Base-by-base conservation (phyloP, 2,113 vertebrate species). In the Perca schrenkii region DNA sequence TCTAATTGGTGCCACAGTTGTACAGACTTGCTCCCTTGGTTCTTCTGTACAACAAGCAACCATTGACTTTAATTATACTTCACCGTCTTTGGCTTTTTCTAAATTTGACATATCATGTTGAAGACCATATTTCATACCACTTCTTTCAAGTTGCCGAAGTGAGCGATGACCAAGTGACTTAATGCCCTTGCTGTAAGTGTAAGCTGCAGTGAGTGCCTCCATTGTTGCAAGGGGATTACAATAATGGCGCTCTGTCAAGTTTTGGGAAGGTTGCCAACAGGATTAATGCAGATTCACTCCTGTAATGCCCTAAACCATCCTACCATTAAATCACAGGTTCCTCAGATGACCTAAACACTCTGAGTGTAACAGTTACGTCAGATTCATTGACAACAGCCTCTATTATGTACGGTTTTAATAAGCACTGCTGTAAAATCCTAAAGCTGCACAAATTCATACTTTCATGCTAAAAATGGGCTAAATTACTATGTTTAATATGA, bases 221-320 rank as follows among this genome's bases (percentile, higher is more conserved):
- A 49, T 89, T 93, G 83, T 91, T 83, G 73, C 43, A 6, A 46
- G 6, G 6, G 73, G 74, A 89, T 84, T 83, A 77, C 49, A 60
- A 79, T 80, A 74, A 84, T 77, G 57, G 43, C 62, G 47, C 58
- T 31, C 53, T 78, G 85, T 64, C 80, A 76, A 36, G 70, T 90
- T 87, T 86, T 73, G 56, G 87, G 80, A 85, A 66, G 14, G 2
- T 58, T 65, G 84, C 90, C 86, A 86, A 87, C 75, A 31, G 72
- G 90, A 88, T 88, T 83, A 91, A 72, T 68, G 81, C 60, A 77
- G 84, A 89, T 63, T 85, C 73, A 74, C 56, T 76, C 71, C 58
- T 83, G 74, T 80, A 63, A 80, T 50, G 58, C 50, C 53, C 61
- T 56, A 8, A 82, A 77, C 66, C 73, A 16, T 12, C 54, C 47